Evolutionary conservation across 2,113 vertebrate genomes (phyloP), one percentile per base, ranked within the genome.

Genomic region (Semicossyphus pulcher): DNA sequence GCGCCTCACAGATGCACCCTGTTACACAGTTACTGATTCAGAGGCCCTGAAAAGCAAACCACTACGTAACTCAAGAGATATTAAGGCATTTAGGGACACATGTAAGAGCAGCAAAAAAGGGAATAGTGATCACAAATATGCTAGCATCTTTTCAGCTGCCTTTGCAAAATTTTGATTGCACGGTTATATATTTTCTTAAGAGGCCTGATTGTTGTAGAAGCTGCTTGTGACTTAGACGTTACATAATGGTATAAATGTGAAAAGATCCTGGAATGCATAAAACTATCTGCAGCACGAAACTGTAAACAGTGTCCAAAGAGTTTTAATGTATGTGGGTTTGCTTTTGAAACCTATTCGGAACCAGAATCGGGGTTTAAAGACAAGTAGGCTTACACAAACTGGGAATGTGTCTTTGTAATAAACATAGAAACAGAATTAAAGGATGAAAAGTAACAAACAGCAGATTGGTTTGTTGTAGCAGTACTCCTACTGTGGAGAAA

Each of bases 191-290:
- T 51, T 12, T 28, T 60, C 18, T 61, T 20, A 44, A 76, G 47
- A 37, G 47, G 29, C 47, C 21, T 28, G 44, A 44, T 54, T 62
- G 57, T 53, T 60, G 72, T 16, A 37, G 20, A 26, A 25, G 39
- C 25, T 69, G 31, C 74, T 62, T 69, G 49, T 77, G 57, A 34
- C 74, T 34, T 18, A 49, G 26, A n/a, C 10, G 57, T 62, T n/a
- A 48, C 32, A 61, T 45, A 54, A 69, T 57, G 16, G 4, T 26
- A 25, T 41, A 32, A 58, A 65, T 39, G 47, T 61, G 47, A 67
- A 51, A 53, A 68, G 28, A 15, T 53, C 12, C n/a, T 25, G 18
- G 34, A 57, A 70, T 70, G 58, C 49, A 32, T 59, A 12, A 49
- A 70, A 28, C 11, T 41, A 49, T 57, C 39, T 56, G 34, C 31